Evolutionary conservation across 2,797 vertebrate genomes (phyloP).

Genomic region (Chrysocyon brachyurus): DNA sequence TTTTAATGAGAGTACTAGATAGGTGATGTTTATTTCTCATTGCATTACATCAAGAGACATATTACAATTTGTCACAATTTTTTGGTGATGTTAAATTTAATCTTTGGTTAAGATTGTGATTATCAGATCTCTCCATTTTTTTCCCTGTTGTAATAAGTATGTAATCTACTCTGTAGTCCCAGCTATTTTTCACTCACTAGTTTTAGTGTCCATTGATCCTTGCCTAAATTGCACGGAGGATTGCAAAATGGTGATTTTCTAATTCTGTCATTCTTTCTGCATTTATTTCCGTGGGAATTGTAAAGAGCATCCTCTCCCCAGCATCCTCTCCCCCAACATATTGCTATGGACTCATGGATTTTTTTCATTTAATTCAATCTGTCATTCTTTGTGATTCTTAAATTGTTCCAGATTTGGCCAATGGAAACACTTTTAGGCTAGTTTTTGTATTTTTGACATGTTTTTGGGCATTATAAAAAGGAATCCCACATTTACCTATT

Average conservation of each 20-base stretch:
- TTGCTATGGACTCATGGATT: background rate
- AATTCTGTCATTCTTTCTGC: background rate
- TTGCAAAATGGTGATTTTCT: background rate
- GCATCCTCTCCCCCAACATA: background rate
- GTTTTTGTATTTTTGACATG: background rate
- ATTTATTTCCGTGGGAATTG: background rate
- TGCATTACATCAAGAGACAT: background rate
- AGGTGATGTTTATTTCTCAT: background rate
- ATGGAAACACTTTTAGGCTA: background rate
- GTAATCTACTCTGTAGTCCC: background rate
- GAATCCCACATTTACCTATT: background rate
- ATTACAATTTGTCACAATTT: background rate
- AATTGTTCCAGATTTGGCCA: background rate
- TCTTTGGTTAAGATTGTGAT: background rate
- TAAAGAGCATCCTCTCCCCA: background rate
- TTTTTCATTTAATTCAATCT: background rate
- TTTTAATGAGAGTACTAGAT: background rate
- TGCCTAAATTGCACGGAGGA: background rate
- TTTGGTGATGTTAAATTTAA: background rate
- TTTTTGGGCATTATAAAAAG: slow-evolving; percentile 17
- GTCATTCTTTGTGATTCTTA: background rate
- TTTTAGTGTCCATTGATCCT: background rate
- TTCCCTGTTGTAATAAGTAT: background rate
- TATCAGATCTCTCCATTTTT: background rate
- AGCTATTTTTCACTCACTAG: background rate